Evolutionary conservation across 2,888 invertebrate genomes (phyloP), one percentile per base, ranked within the genome.

Genomic region (Mesorhabditis spiculigera): DNA sequence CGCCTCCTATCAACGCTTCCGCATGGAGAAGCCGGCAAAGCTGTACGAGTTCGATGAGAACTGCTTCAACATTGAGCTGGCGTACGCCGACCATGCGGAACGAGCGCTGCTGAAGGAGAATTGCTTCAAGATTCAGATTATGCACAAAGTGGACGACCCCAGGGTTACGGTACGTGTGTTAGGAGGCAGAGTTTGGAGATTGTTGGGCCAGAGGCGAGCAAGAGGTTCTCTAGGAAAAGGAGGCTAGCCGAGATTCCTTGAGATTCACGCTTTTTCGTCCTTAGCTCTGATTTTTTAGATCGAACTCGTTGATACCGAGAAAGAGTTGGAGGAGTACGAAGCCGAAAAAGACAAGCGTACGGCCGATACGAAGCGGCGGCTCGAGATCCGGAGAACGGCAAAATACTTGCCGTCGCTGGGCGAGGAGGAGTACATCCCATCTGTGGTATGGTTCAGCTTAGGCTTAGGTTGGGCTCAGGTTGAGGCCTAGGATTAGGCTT

Each of bases 231-330:
- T 3, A 28, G 28, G 28, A 28, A 28, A 28, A 3, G 3, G 1
- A 28, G 28, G 28, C 28, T 28, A 28, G 28, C 1, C 1, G 28
- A 28, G 28, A 28, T 28, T 28, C 28, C 28, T 28, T 28, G 28
- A 28, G 28, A 28, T 1, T 28, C 28, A n/a, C 28, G 28, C 28
- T 1, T 28, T 28, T 3, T 28, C 28, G 1, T 28, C 1, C 1
- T 28, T 28, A 28, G 1, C 28, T 28, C 1, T 28, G 28, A 3
- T 3, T 28, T 50, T 50, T n/a, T 3, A 50, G 58, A 50, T 50
- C 58, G 58, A 50, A n/a, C 58, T 50, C 8, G 58, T 50, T n/a
- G 58, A 50, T 50, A 50, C 58, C 58, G 58, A 50, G n/a, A 50
- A 50, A 50, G 58, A 50, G 8, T n/a, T 50, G 10, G 58, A 50